Evolutionary conservation across 1,140 invertebrate genomes (phyloP), one percentile per base, ranked within the genome.

Genomic region (Spodoptera frugiperda): DNA sequence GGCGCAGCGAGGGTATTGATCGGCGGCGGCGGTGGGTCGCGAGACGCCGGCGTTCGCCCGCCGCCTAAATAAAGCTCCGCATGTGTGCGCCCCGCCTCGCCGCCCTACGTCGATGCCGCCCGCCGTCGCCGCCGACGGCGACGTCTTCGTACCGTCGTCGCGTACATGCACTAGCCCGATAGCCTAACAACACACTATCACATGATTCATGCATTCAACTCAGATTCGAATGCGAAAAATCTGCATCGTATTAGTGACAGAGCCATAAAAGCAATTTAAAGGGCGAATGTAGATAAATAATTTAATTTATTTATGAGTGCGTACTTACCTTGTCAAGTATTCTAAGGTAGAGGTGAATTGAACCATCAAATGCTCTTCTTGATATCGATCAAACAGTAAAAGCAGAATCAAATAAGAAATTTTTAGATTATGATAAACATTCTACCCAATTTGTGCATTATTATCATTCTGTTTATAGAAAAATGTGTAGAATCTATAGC

Each of bases 1-100:
- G 92, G 91, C 92, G 92, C 92, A 89, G 89, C 83, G 88, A 79
- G 89, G 86, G 89, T 93, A 93, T 93, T 93, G 91, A 93, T 93
- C 92, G 91, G 86, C 89, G 91, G 83, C 81, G 81, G 80, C 87
- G 85, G 76, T 80, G 88, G 82, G 87, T 83, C 85, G 90, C 87
- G 87, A 92, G 91, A 93, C 90, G 91, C 91, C 89, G 89, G 89
- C 89, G 89, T 89, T 91, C 85, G 84, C 87, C 87, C 81, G 89
- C 91, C 89, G 89, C 91, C 90, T 91, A 93, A 93, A 93, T 93
- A 93, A 93, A 93, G 91, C 91, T 91, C 85, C 84, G 87, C 88
- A 89, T 92, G 90, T 91, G 89, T 92, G 88, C 84, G 78, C 76
- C 74, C 53, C 80, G 85, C 81, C 84, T 86, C 61, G 88, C 89